A percentile compares a stretch with the other conserved stretches of the same genome.
Conservation (phyloP, 2,797 vertebrate genomes). For the Phaenicophaeus curvirostris region DNA sequence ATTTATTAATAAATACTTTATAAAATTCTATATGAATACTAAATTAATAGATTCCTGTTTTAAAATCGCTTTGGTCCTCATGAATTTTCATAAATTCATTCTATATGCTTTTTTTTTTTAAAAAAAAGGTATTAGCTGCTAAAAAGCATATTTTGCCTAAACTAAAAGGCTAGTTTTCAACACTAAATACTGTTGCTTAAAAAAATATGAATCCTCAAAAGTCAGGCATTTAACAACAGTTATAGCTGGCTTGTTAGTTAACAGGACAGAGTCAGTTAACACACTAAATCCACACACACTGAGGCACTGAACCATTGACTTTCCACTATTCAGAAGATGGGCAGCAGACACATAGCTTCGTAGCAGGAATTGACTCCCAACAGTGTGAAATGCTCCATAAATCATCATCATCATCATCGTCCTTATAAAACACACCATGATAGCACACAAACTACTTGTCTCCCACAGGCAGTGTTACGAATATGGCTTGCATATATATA, state of each 20-base stretch:
- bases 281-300: conserved; percentile 41
- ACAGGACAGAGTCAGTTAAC: conserved; percentile 68
- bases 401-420: conserved; percentile 28
- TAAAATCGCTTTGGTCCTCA: conserved; percentile 83
- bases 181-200: conserved; percentile 71
- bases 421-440: conserved; percentile 30
- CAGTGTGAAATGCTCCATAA: conserved; percentile 23
- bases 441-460: conserved; percentile 50
- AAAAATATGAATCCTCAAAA: conserved; percentile 73
- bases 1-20: conserved; percentile 87
- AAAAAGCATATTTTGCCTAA: conserved; percentile 76
- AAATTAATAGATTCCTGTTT: conserved; percentile 85
- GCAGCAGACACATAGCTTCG: conserved; percentile 54
- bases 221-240: conserved; percentile 60
- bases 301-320: conserved; percentile 59
- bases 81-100: conserved; percentile 78
- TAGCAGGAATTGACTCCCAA: conserved; percentile 40
- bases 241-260: conserved; percentile 75
- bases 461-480: conserved; percentile 32
- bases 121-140: conserved; percentile 75
- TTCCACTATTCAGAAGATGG: conserved; percentile 49
- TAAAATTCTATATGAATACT: conserved; percentile 82
- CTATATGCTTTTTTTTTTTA: conserved; percentile 74
- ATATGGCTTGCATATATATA: conserved; percentile 42
- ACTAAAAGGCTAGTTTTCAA: conserved; percentile 73